Evolutionary conservation across 1,140 invertebrate species (phyloP).

Genomic region (Nasonia vitripennis): DNA sequence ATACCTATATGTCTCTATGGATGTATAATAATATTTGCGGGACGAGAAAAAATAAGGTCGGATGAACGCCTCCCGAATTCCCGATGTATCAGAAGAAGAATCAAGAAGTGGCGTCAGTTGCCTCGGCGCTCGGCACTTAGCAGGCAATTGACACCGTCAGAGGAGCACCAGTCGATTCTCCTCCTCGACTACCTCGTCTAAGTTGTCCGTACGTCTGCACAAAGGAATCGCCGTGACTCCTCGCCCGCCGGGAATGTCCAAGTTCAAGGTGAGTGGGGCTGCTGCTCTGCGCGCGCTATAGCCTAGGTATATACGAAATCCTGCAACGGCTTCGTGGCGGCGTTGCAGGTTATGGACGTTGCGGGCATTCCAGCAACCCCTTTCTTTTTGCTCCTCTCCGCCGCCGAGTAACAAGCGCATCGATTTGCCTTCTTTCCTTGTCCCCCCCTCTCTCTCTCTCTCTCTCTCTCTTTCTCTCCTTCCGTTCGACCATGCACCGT

Average conservation of each 20-base stretch:
- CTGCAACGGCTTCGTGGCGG: neutral
- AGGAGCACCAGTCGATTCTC: neutral
- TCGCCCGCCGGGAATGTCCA: constrained; percentile 24
- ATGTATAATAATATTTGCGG: too few relatives aligned
- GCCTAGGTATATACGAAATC: neutral
- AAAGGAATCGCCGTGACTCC: neutral
- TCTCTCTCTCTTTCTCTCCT: neutral
- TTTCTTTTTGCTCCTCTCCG: neutral
- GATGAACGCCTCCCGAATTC: neutral
- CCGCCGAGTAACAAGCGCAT: constrained; percentile 5
- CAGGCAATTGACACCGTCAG: constrained; percentile 4
- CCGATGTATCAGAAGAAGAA: neutral
- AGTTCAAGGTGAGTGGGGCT: constrained; percentile 19
- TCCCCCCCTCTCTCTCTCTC: neutral
- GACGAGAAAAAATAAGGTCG: too few relatives aligned
- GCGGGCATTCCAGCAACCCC: neutral
- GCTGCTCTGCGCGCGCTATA: too few relatives aligned
- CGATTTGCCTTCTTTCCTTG: constrained; percentile 7
- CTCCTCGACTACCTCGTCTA: too few relatives aligned
- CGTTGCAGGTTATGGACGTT: neutral
- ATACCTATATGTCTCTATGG: too few relatives aligned
- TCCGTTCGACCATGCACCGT: too few relatives aligned
- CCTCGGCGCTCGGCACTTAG: neutral
- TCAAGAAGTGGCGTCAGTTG: constrained; percentile 4
- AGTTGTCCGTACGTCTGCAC: neutral